Evolutionary conservation across 2,888 invertebrate species (phyloP), one percentile per base, ranked within the genome.

Genomic region (Acrobasis consociella): DNA sequence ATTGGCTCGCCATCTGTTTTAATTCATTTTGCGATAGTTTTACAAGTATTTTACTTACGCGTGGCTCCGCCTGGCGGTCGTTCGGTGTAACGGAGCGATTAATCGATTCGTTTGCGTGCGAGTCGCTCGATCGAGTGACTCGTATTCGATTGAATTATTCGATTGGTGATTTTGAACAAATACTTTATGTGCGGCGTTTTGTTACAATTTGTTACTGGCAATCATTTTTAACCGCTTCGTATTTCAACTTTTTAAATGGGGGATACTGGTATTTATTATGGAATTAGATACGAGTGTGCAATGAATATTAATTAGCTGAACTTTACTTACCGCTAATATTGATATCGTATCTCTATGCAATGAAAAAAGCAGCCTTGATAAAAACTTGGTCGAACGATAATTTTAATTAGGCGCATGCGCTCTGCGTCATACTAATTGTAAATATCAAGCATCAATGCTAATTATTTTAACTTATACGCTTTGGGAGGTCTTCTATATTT

Each of bases 1-100:
- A 92, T 92, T 92, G 92, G 91, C 86, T 89, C 85, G 80, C 86
- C 90, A 90, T 91, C 87, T 90, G 91, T 89, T 91, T 91, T 88
- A 91, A 92, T 92, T 92, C 91, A 91, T 89, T 91, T 89, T 80
- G 90, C 91, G 89, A 91, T 91, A 91, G 91, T 91, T 92, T 90
- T 90, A 91, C 91, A 91, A 89, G 91, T 89, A 91, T 91, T 91
- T 91, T 90, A 91, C 87, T 89, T 91, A 90, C 85, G 86, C 86
- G 87, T 87, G 87, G 89, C 91, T 88, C 91, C 91, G 89, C 87
- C 90, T 87, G 87, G 85, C 82, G 86, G 81, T 72, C 77, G 78
- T 72, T 65, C 73, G 79, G 83, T 81, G 89, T 84, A 89, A 86
- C 89, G 81, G 83, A 85, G 79, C 91, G 89, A 82, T 87, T 90